Conservation (phyloP, 2,888 invertebrate genomes). For the Lepidochrysops patricia region DNA sequence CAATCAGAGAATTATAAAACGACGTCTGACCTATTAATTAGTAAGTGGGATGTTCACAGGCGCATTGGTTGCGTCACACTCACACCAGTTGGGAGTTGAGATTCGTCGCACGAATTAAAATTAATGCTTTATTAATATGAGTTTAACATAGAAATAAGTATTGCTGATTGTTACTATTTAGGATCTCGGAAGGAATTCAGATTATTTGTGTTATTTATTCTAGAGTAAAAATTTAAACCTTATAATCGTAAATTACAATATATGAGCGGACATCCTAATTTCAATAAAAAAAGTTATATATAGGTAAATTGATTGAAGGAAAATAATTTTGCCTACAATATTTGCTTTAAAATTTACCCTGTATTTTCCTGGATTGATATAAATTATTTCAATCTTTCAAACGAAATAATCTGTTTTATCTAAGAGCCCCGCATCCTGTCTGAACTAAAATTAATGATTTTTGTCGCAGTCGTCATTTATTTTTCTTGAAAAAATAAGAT, state of each 20-base stretch:
- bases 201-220: too few species aligned
- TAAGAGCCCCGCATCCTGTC: constrained; percentile 40
- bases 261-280: too few species aligned
- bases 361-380: not conserved
- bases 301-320: too few species aligned
- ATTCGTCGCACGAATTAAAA: not conserved
- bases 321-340: too few species aligned
- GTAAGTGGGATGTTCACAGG: not conserved
- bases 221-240: too few species aligned
- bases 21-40: not conserved
- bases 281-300: too few species aligned
- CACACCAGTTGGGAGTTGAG: not conserved
- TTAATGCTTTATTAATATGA: not conserved
- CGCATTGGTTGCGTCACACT: not conserved
- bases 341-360: too few species aligned
- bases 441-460: constrained; percentile 58
- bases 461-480: constrained; percentile 32
- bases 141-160: not conserved
- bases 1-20: not conserved
- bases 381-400: not conserved
- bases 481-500: constrained; percentile 22
- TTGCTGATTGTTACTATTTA: not conserved
- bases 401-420: constrained; percentile 13
- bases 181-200: too few species aligned
- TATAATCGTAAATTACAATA: too few species aligned